Evolutionary conservation across 1,140 invertebrate species (phyloP), one percentile per base, ranked within the genome.

Genomic region (Drosophila erecta): DNA sequence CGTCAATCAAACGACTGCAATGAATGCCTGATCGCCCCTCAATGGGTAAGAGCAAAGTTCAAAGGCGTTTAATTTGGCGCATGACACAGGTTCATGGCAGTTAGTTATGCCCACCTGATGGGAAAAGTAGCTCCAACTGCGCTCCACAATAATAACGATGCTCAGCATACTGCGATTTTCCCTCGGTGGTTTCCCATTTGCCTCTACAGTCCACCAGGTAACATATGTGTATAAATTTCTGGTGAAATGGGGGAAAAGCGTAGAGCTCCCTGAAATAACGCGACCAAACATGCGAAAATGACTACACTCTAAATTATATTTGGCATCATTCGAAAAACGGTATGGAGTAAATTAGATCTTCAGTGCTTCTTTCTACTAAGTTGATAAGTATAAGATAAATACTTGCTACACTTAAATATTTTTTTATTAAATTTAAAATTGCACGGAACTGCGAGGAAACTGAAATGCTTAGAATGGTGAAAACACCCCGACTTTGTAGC

Each of bases 201-300:
- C 11, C 27, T 17, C 27, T 14, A 27, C 40, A 22, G 40, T 30
- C 44, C 44, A 30, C 37, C 57, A 74, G 59, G 70, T 64, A 55
- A 38, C 70, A 74, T 57, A 56, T 71, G 59, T 72, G 60, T 72
- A 62, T 77, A 72, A 77, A 73, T 72, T 67, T 67, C 50, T 65
- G 72, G 66, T 54, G 67, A 51, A 80, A 46, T 46, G 40, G 58
- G 51, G 79, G 49, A 50, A 77, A 77, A 77, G 41, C 56, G 38
- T 62, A 76, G 62, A 73, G 69, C 65, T 81, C 51, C 51, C 62
- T 69, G 71, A 66, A 81, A 81, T 79, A 87, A 83, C 83, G 84
- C 71, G 55, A 69, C 58, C 65, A 76, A 72, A 83, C 79, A 86
- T 87, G 83, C 79, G 54, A 86, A 65, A 70, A 57, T 24, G 37